Base-by-base conservation (phyloP, 2,888 invertebrate genomes). In the Agonopterix arenella region DNA sequence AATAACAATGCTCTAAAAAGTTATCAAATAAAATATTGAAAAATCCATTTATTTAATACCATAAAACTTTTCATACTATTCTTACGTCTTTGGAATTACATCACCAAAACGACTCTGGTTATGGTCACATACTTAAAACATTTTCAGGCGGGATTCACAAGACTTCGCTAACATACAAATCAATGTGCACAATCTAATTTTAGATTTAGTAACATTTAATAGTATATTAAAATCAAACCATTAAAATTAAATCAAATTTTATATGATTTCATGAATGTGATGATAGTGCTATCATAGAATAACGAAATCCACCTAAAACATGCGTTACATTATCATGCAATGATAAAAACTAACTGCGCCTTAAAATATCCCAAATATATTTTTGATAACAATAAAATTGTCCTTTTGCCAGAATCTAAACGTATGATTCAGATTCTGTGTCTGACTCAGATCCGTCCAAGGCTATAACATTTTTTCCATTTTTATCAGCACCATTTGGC, bases 61-160 rank as follows among this genome's bases (percentile, higher is more conserved):
- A 73, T 77, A 73, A 28, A 76, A 74, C 73, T 73, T 78, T 43
- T 77, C 81, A 81, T 77, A 85, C 80, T 88, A 88, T 80, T 76
- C 75, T 81, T 86, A 88, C 83, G 72, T 89, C 88, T 89, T 89
- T 88, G 88, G 89, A 89, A 86, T 84, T 77, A 84, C 84, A 86
- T 88, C 88, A 88, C 88, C 88, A 85, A 84, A 86, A 88, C 80
- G 76, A 75, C 80, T 78, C 78, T 68, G 76, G 83, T 84, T 88
- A 89, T 89, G 88, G 88, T 85, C 88, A 88, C 85, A 81, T 73
- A 28, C 28, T 28, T 5, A 28, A 70, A 66, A 66, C 78, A 76
- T 73, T 66, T 81, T 79, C 74, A 86, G 88, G 88, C 88, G 88
- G 88, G 88, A 84, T 83, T 73, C 70, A 70, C 65, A 70, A 68